Evolutionary conservation across 37 sponge, comb jelly and placozoan species (phyloP), one percentile per base, ranked within the genome.

Genomic region (Diacarnus erythraeanus): DNA sequence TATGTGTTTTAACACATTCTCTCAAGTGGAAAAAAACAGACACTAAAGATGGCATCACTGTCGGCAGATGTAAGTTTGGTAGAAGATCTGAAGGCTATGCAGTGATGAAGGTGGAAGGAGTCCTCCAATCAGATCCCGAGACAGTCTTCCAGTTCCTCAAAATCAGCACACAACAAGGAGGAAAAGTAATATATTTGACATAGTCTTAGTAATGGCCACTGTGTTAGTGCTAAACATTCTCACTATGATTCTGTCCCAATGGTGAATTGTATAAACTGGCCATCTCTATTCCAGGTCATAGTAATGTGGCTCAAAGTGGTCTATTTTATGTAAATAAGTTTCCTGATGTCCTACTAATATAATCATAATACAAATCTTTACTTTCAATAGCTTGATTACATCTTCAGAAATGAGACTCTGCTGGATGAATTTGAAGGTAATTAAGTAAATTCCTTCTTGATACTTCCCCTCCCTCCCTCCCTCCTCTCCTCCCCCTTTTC

Each of bases 331-430:
- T n/a, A n/a, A n/a, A n/a, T n/a, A n/a, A n/a, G n/a, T n/a, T n/a
- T n/a, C n/a, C n/a, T n/a, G n/a, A n/a, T n/a, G n/a, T n/a, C n/a
- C n/a, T n/a, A n/a, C n/a, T n/a, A n/a, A n/a, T n/a, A n/a, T n/a
- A n/a, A n/a, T n/a, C n/a, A n/a, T n/a, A n/a, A n/a, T n/a, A n/a
- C n/a, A n/a, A n/a, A n/a, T n/a, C n/a, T n/a, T n/a, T n/a, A n/a
- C n/a, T n/a, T n/a, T n/a, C 56, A 6, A 31, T 70, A 91, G 91
- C 67, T 94, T 75, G 95, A 94, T 59, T 91, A 94, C 72, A 54
- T 90, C 15, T 94, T 94, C 51, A 71, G 95, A 59, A 87, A 94
- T 82, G 95, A 94, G 41, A 57, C 3, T 0, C 25, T 88, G 17
- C 75, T 91, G 30, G 64, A 94, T 37, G 71, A 74, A 57, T 38